Percentiles rank a stretch among this genome's conserved stretches.
phyloP scores from a whole-genome alignment of 2,113 vertebrate genomes.

The Rhombomys opimus region DNA sequence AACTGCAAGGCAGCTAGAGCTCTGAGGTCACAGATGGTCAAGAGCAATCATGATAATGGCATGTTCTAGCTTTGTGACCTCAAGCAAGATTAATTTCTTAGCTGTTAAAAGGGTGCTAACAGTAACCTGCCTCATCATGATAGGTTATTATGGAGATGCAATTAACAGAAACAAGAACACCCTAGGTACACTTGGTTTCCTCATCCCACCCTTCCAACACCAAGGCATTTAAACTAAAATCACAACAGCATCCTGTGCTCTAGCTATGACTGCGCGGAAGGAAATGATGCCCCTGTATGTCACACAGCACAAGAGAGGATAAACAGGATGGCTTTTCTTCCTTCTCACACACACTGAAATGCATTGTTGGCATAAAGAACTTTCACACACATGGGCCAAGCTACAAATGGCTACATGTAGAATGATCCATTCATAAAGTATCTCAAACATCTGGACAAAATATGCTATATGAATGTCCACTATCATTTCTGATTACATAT shows the following conservation, averaged over 20 bases:
- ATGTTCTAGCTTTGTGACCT: background rate
- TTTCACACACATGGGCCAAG: background rate
- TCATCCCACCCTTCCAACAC: background rate
- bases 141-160: background rate
- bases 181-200: background rate
- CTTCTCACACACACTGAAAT: background rate
- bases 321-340: slow-evolving; percentile 59
- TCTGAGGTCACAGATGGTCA: background rate
- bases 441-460: slow-evolving; percentile 22
- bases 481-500: background rate
- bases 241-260: slow-evolving; percentile 30
- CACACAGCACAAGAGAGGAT: background rate
- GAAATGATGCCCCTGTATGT: background rate
- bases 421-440: background rate
- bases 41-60: background rate
- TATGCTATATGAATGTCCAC: background rate
- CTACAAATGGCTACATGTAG: background rate
- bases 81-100: background rate
- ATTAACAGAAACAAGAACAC: background rate
- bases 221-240: slow-evolving; percentile 7
- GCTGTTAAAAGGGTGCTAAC: background rate
- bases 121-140: background rate
- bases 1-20: background rate
- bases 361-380: background rate
- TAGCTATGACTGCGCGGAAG: slow-evolving; percentile 33